Percentiles rank a stretch among this genome's conserved stretches.
These are phyloP conservation scores for Megaceryle torquata DNA, from an alignment of 2,113 vertebrate genomes.

Conservation along the genomic window DNA sequence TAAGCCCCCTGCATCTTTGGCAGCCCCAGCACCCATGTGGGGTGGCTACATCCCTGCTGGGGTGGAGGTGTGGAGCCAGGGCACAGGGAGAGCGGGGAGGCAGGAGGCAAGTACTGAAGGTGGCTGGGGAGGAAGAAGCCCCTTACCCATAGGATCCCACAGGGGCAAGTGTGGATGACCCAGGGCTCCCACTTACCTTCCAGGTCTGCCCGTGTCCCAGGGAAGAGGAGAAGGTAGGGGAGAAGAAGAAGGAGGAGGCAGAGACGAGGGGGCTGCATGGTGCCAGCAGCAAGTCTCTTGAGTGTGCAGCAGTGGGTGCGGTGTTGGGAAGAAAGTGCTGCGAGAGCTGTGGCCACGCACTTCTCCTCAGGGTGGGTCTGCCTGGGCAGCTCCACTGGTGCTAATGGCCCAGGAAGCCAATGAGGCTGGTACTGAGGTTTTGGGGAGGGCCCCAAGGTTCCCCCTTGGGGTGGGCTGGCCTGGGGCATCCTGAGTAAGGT, in stretches of 20 bases:
- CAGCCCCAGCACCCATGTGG: neutral
- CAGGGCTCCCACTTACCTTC: neutral
- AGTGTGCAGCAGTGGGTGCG: neutral
- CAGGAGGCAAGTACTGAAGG: neutral
- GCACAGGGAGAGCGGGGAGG: neutral
- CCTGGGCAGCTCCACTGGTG: neutral
- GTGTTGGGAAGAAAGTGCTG: neutral
- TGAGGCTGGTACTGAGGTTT: conserved; percentile 4
- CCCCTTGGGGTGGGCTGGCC: neutral
- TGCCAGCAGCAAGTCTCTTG: neutral
- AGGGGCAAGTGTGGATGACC: neutral
- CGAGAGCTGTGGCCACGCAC: neutral
- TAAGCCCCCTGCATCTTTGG: neutral
- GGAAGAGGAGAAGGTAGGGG: neutral
- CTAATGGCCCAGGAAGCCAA: neutral
- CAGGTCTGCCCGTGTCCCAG: neutral
- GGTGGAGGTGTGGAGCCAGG: neutral
- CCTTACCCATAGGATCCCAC: fast-evolving
- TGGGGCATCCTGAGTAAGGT: neutral
- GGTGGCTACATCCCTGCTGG: neutral
- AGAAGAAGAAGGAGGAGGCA: neutral
- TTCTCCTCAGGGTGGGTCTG: neutral
- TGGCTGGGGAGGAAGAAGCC: neutral
- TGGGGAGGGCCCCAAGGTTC: neutral
- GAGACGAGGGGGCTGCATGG: neutral